Base-by-base conservation (phyloP, 2,797 vertebrate genomes). In the Anabacerthia variegaticeps region DNA sequence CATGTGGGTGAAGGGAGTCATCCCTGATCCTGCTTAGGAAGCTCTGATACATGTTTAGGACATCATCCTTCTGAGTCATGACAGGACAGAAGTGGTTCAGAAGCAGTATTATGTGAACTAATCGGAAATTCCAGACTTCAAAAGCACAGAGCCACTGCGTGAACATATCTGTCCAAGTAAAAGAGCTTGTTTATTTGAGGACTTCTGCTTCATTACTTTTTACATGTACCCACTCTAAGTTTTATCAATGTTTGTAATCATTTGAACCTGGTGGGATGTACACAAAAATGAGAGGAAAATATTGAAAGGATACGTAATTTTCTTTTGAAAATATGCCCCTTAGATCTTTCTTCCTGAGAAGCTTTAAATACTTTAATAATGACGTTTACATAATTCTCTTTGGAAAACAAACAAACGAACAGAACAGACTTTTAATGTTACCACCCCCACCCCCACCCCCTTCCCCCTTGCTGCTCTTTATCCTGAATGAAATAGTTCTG, bases 311-410 rank as follows among this genome's bases (percentile, higher is more conserved):
- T 62, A 15, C 0, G 12, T 72, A 0, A 81, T 75, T 88, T 85
- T 41, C 46, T 81, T 78, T 72, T 39, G 37, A 83, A 66, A 88
- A 62, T 61, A 66, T 8, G 9, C 6, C 18, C 3, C 30, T 83
- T 90, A 69, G 36, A 59, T 65, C 28, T 86, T 68, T 48, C 16
- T 88, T 74, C 9, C 26, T 68, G 54, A 36, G 16, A 46, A 73
- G 28, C 9, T 86, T 75, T 84, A 76, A 92, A 76, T 74, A 27
- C 19, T 77, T 78, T 37, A 82, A 1, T 86, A 78, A 91, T 71
- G 32, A 84, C 52, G 39, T 66, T 93, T 86, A 86, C 39, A 39
- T 44, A 19, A 55, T 82, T 88, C 84, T 81, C 13, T 79, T 75
- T 72, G 51, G 22, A 83, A 93, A 90, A 65, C 1, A 12, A 80